These are phyloP conservation scores for Apis florea DNA, from an alignment of 1,140 invertebrate genomes.

Conservation along the genomic window DNA sequence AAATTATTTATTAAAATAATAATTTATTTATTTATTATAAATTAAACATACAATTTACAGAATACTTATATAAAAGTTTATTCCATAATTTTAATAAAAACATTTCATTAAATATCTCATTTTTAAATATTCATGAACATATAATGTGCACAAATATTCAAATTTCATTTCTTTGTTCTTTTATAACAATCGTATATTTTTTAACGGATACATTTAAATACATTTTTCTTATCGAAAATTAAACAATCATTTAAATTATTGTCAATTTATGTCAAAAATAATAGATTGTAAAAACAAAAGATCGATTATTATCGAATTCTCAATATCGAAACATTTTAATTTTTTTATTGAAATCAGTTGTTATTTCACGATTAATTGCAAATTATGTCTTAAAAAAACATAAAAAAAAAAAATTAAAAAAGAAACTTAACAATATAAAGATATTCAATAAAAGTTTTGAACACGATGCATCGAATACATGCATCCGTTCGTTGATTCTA, in stretches of 20 bases:
- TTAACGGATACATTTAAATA: background rate
- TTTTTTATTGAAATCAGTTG: background rate
- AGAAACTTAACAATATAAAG: background rate
- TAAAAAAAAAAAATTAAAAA: too few relatives aligned
- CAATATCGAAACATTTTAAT: background rate
- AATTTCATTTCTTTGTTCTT: background rate
- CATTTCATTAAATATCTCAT: too few relatives aligned
- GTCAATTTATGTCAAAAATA: background rate
- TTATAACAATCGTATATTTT: background rate
- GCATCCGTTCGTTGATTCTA: constrained; percentile 31
- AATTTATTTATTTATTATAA: background rate
- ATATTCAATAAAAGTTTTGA: constrained; percentile 26
- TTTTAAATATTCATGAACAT: too few relatives aligned
- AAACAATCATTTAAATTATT: background rate
- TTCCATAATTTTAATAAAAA: background rate
- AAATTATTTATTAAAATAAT: background rate
- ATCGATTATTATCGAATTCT: background rate
- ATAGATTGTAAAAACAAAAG: background rate
- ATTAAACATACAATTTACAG: background rate
- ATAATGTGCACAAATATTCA: too few relatives aligned
- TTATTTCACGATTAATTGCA: constrained; percentile 10
- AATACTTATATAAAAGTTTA: background rate
- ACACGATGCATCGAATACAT: constrained; percentile 3
- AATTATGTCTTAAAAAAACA: background rate
- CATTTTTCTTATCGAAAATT: background rate